Percentiles rank a stretch among this genome's conserved stretches.
These are phyloP conservation scores for Rhinichthys osculus DNA, from an alignment of 2,797 vertebrate species.

Conservation along the genomic window DNA sequence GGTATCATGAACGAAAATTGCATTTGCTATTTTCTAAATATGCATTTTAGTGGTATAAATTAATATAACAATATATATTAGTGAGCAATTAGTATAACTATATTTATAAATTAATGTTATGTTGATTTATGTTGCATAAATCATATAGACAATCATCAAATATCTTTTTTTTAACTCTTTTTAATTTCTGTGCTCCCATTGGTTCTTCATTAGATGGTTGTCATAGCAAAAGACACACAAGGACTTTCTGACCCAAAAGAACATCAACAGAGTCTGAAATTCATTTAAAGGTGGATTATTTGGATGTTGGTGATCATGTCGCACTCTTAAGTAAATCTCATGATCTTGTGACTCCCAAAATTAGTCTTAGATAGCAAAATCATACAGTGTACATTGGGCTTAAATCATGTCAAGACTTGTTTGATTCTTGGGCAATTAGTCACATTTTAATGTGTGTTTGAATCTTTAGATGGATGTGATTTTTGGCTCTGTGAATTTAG, in stretches of 20 bases:
- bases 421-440: not conserved
- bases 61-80: too few relatives aligned
- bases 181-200: not conserved
- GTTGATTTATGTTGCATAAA: not conserved
- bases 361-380: not conserved
- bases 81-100: too few relatives aligned
- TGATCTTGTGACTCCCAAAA: not conserved
- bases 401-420: not conserved
- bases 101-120: too few relatives aligned
- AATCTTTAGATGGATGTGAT: not conserved
- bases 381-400: not conserved
- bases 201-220: constrained; percentile 2
- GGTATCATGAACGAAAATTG: not conserved
- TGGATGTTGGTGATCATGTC: not conserved
- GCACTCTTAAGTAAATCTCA: not conserved
- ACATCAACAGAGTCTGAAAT: not conserved
- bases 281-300: not conserved
- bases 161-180: not conserved
- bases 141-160: not conserved
- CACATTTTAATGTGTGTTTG: not conserved
- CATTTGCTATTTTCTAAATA: too few relatives aligned
- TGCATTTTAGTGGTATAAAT: too few relatives aligned
- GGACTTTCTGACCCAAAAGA: not conserved
- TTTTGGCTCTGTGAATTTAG: not conserved
- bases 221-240: not conserved